Base-by-base conservation (phyloP, 2,113 vertebrate species). In the Spheniscus mendiculus region DNA sequence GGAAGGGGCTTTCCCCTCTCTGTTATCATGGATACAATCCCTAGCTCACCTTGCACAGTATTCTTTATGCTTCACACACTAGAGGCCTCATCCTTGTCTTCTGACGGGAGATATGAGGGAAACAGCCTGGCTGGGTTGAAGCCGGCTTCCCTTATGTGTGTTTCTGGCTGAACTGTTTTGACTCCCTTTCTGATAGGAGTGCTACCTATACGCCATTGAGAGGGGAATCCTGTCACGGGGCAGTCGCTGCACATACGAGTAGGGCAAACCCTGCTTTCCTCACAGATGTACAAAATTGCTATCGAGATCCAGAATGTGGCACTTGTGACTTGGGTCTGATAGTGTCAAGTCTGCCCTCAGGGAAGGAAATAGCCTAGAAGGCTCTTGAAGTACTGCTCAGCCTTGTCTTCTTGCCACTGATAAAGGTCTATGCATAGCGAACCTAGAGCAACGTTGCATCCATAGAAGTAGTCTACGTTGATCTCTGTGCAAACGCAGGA, bases 391-490 rank as follows among this genome's bases (percentile, higher is more conserved):
- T 38, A 18, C 50, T 49, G 40, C n/a, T 56, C 19, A 40, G 40
- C n/a, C n/a, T 88, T 47, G 40, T 47, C 34, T 12, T 26, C 38
- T 49, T 32, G 59, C 50, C 36, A 21, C 13, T 6, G 14, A 3
- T 11, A 21, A 62, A 53, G 14, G 59, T n/a, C 58, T 65, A 3
- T 17, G 59, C 36, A 14, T 2, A 32, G 49, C 27, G n/a, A 69
- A 55, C 13, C 5, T 13, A 25, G 40, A 34, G 15, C n/a, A 49
- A 42, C 0, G 3, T 3, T 27, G 53, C 6, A 9, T 16, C 42
- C 3, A 1, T 5, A 29, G 65, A 44, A 58, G 27, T 5, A 29
- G 27, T 22, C 23, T 34, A 10, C 18, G 2, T 1, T 25, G 47
- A 25, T 49, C 29, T 40, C 34, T 50, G n/a, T 45, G 62, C 42